Evolutionary conservation across 2,113 vertebrate genomes (phyloP).

Genomic region (Crotalus viridis): DNA sequence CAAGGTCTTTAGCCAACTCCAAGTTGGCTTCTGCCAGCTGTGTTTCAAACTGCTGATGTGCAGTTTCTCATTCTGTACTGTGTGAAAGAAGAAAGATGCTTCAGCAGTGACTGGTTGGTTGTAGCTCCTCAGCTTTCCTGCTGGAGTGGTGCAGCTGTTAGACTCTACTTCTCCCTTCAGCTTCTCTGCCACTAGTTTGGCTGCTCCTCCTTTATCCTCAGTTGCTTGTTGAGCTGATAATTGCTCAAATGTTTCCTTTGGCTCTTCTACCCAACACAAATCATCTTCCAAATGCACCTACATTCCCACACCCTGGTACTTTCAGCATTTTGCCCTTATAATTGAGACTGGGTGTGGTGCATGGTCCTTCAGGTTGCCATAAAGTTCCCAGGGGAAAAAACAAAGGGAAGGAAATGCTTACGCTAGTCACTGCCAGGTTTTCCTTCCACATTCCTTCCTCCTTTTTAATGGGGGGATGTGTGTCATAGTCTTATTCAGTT

Average conservation of each 20-base stretch:
- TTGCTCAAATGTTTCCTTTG: not conserved
- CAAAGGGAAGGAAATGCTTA: not conserved
- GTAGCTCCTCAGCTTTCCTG: not conserved
- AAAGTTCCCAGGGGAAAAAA: not conserved
- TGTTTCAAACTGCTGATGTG: not conserved
- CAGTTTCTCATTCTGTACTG: not conserved
- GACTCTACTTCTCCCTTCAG: not conserved
- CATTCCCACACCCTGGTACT: not conserved
- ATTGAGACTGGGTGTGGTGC: not conserved
- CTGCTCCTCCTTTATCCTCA: not conserved
- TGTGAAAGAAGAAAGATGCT: not conserved
- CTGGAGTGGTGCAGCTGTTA: not conserved
- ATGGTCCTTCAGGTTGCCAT: not conserved
- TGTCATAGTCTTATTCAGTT: not conserved
- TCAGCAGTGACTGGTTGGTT: not conserved
- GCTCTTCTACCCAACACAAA: not conserved
- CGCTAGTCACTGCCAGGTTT: not conserved
- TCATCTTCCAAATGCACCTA: not conserved
- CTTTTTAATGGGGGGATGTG: not conserved
- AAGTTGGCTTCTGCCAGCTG: not conserved
- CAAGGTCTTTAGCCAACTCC: not conserved
- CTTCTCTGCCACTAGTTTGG: not conserved
- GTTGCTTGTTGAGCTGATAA: not conserved
- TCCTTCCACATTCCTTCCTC: not conserved
- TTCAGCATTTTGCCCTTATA: not conserved